A percentile compares a stretch with the other conserved stretches of the same genome.
phyloP scores from a whole-genome alignment of 2,113 vertebrate species.

The Origma solitaria region DNA sequence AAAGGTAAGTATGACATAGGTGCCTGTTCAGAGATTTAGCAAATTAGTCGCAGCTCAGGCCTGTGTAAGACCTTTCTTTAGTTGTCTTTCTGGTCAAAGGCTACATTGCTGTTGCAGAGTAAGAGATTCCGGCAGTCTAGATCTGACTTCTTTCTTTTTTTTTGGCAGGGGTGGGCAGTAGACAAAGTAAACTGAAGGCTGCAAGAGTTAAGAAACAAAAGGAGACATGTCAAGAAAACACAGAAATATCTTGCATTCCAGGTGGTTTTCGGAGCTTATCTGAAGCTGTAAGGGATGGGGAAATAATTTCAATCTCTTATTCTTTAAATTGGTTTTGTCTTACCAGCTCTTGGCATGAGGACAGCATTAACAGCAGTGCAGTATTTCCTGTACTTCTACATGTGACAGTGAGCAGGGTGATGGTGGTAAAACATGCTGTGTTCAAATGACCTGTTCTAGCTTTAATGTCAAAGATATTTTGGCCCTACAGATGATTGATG shows the following conservation, averaged over 20 bases:
- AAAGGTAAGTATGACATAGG: neutral
- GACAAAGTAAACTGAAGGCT: neutral
- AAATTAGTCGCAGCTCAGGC: neutral
- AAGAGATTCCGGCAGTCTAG: neutral
- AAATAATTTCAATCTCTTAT: neutral
- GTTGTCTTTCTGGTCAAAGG: neutral
- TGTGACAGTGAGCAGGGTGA: neutral
- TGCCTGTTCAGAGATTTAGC: neutral
- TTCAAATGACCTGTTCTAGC: neutral
- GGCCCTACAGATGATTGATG: neutral
- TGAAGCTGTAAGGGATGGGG: neutral
- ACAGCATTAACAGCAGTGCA: neutral
- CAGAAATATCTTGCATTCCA: neutral
- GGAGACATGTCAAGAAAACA: neutral
- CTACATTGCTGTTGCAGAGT: neutral
- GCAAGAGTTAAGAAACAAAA: neutral
- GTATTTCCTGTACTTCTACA: neutral
- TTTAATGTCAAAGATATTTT: neutral
- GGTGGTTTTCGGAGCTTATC: neutral
- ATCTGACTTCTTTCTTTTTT: neutral
- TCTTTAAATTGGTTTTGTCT: neutral
- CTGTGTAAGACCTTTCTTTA: neutral
- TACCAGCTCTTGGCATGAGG: neutral
- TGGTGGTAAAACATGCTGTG: neutral
- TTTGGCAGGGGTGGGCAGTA: accelerated